phyloP scores from a whole-genome alignment of 2,113 vertebrate species.

The Nematolebias whitei region DNA sequence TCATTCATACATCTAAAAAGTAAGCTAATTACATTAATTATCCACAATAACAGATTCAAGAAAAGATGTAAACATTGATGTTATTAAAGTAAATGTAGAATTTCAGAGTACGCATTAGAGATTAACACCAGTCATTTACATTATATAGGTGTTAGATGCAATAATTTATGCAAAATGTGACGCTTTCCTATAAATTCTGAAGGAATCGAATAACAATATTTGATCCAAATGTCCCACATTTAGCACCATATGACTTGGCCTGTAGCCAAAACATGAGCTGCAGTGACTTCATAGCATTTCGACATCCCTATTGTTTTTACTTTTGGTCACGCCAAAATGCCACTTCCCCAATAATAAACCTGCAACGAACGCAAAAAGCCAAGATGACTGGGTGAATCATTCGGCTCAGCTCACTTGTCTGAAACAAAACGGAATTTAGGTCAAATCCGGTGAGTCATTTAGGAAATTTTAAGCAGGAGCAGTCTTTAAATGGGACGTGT shows the following conservation, averaged over 20 bases:
- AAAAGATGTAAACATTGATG: not conserved
- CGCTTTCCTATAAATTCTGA: not conserved
- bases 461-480: not conserved
- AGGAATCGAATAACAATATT: not conserved
- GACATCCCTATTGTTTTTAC: conserved; percentile 12
- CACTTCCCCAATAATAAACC: not conserved
- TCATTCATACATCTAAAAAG: no score
- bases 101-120: not conserved
- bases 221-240: conserved; percentile 38
- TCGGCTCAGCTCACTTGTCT: conserved; percentile 37
- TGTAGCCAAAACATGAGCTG: conserved; percentile 34
- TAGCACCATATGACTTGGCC: conserved; percentile 42
- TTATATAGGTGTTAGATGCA: not conserved
- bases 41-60: not conserved
- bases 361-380: conserved; percentile 4
- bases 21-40: no score
- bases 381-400: conserved; percentile 13
- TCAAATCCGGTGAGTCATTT: conserved; percentile 39
- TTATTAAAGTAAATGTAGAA: not conserved
- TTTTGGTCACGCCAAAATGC: not conserved
- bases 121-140: not conserved
- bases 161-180: not conserved
- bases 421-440: conserved; percentile 66
- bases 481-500: conserved; percentile 2
- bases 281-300: not conserved